Evolutionary conservation across 2,797 vertebrate species (phyloP), one percentile per base, ranked within the genome.

Genomic region (Alfaro cultratus): DNA sequence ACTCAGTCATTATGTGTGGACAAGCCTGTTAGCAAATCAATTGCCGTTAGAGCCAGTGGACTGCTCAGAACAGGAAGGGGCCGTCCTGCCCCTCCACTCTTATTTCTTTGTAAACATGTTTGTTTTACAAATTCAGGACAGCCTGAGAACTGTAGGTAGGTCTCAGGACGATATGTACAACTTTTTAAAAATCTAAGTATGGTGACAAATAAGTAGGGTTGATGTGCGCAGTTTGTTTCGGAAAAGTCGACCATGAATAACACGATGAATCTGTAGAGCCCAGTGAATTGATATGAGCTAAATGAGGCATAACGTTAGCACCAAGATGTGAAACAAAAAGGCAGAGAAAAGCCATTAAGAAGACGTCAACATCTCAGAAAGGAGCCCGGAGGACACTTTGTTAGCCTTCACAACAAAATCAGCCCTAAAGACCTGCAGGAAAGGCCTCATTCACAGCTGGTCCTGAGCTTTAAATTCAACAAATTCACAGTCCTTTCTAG

Each of bases 231-330:
- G 80, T 88, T 91, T 89, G 88, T 81, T 80, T 88, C 88, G 83
- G 87, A 89, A 83, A 92, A 81, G 89, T 62, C 41, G 70, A 72
- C 83, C 84, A 80, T 90, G 89, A 93, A 94, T 90, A 89, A 91
- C 90, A 88, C 84, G 86, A 89, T 88, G 88, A 91, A 89, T 92
- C 83, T 88, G 90, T 87, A 62, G 84, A 86, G 91, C 86, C 84
- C 82, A 84, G 91, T 91, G 92, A 93, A 93, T 93, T 94, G 92
- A 92, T 93, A 93, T 90, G 90, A 92, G 93, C 91, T 94, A 95
- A 96, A 96, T 95, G 95, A 95, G 94, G 94, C 95, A 92, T 93
- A 95, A 95, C 94, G 92, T 94, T 94, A 92, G 90, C 88, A 93
- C 89, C 91, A 87, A 93, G 88, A 93, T 77, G 88, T 87, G 89